phyloP scores from a whole-genome alignment of 2,113 vertebrate genomes.

The Phyllostomus hastatus region DNA sequence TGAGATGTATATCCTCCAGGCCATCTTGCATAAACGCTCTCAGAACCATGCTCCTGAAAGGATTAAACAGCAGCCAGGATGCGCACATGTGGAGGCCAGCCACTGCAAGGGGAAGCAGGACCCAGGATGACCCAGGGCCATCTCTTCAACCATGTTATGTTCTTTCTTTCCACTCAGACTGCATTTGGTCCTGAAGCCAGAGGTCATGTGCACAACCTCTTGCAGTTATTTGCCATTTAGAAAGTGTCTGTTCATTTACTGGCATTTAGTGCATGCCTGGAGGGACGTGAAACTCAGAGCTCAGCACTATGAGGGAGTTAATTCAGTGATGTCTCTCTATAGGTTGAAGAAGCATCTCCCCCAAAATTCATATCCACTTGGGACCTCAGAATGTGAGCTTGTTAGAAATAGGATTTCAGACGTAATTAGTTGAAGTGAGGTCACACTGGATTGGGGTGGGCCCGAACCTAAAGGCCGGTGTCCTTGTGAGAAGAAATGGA shows the following conservation, averaged over 20 bases:
- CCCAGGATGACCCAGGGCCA: background rate
- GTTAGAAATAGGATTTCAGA: background rate
- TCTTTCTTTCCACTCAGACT: background rate
- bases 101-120: background rate
- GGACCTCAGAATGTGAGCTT: background rate
- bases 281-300: background rate
- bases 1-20: background rate
- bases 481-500: background rate
- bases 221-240: background rate
- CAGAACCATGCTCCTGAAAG: background rate
- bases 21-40: background rate
- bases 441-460: background rate
- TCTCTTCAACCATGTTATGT: background rate
- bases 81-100: background rate
- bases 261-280: background rate
- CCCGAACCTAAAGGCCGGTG: background rate
- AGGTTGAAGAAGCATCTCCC: background rate
- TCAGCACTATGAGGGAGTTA: background rate
- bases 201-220: background rate
- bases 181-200: background rate
- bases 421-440: background rate
- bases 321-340: background rate
- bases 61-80: background rate
- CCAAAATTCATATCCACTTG: background rate
- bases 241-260: background rate